Percentiles rank a stretch among this genome's conserved stretches.
These are phyloP conservation scores for Hanleya hanleyi DNA, from an alignment of 2,888 invertebrate genomes.

Conservation along the genomic window DNA sequence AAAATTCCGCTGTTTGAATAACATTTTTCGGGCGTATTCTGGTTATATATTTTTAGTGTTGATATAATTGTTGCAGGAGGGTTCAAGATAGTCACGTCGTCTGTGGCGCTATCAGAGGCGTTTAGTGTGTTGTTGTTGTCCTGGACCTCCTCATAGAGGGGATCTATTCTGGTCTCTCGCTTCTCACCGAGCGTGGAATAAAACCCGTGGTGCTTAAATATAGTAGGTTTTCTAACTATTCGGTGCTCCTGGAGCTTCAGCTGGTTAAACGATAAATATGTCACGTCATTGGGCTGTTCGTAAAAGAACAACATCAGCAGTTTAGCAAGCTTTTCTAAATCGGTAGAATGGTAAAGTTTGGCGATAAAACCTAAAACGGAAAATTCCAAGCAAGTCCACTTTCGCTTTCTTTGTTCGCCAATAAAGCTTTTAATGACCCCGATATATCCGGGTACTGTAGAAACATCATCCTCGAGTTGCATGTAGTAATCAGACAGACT, in stretches of 20 bases:
- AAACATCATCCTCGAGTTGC: constrained; percentile 73
- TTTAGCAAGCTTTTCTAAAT: constrained; percentile 47
- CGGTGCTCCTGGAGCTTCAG: constrained; percentile 42
- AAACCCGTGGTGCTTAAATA: constrained; percentile 55
- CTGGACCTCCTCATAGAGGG: not conserved
- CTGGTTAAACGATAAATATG: constrained; percentile 48
- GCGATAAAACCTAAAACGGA: constrained; percentile 60
- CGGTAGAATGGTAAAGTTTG: constrained; percentile 47
- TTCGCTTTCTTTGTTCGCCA: constrained; percentile 43
- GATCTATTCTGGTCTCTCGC: not conserved
- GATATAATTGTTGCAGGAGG: not conserved
- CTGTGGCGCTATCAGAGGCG: not conserved
- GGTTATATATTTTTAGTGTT: not conserved
- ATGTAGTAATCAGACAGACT: constrained; percentile 69
- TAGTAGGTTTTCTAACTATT: constrained; percentile 46
- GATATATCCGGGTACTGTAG: constrained; percentile 63
- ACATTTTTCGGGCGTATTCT: not conserved
- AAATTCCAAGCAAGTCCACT: constrained; percentile 58
- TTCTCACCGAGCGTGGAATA: constrained; percentile 53
- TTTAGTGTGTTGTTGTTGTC: not conserved
- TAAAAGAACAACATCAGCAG: constrained; percentile 66
- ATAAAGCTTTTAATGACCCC: constrained; percentile 68
- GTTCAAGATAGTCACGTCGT: not conserved
- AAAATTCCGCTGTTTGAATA: not conserved
- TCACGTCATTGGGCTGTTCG: constrained; percentile 55